These are phyloP conservation scores for Heterodera schachtii DNA, from an alignment of 1,140 invertebrate species.

Conservation along the genomic window DNA sequence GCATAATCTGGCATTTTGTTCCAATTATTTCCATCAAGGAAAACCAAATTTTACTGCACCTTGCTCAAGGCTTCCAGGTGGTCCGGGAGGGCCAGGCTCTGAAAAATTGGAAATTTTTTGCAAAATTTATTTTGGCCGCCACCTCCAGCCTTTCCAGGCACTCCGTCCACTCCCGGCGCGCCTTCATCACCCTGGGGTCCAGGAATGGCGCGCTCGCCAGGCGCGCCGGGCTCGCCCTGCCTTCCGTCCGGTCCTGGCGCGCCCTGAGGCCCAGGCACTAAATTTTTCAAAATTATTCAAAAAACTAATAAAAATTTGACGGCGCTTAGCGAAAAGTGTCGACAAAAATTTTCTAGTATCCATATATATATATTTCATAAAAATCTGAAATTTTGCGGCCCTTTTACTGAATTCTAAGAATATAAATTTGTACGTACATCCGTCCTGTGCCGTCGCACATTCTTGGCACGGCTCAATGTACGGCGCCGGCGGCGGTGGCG, in stretches of 20 bases:
- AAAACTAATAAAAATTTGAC: no score
- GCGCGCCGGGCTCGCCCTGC: not conserved
- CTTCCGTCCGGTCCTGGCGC: not conserved
- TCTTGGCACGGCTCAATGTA: not conserved
- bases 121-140: not conserved
- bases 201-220: not conserved
- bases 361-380: no score
- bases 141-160: constrained; percentile 8
- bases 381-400: no score
- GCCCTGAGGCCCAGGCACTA: not conserved
- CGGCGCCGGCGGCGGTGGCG: no score
- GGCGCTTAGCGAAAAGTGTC: no score
- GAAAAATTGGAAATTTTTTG: not conserved
- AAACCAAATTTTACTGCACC: not conserved
- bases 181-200: not conserved
- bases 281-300: not conserved
- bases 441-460: not conserved
- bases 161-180: constrained; percentile 36
- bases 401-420: no score
- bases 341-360: no score
- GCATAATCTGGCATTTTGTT: constrained; percentile 4
- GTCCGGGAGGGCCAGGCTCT: constrained; percentile 15
- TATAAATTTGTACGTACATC: not conserved
- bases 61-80: constrained; percentile 2
- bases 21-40: no score